Evolutionary conservation across 2,888 invertebrate species (phyloP).

Genomic region (Augiades crinisus): DNA sequence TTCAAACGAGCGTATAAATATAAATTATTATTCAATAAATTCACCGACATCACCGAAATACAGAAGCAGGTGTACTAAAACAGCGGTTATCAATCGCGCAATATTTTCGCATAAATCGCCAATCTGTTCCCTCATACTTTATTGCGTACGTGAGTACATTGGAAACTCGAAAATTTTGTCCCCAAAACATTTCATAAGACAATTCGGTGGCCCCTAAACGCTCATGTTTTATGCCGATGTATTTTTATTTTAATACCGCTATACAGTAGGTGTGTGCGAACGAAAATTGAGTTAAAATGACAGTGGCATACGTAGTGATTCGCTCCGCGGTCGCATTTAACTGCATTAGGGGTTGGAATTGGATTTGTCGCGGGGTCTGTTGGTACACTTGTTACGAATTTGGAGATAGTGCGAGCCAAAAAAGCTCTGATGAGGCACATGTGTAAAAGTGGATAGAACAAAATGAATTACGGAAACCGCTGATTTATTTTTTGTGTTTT

Average conservation of each 20-base stretch:
- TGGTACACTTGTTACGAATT: slow-evolving; percentile 79
- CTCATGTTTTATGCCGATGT: slow-evolving; percentile 55
- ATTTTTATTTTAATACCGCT: slow-evolving; percentile 26
- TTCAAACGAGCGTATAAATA: background rate
- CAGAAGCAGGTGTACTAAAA: slow-evolving; percentile 8
- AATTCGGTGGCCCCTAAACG: slow-evolving; percentile 70
- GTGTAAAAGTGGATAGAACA: slow-evolving; percentile 9
- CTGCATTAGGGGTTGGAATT: slow-evolving; percentile 77
- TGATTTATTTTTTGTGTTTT: background rate
- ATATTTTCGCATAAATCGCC: slow-evolving; percentile 39
- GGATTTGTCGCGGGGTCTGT: slow-evolving; percentile 77
- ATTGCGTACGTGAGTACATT: slow-evolving; percentile 67
- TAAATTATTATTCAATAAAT: too few relatives aligned
- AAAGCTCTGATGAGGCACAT: slow-evolving; percentile 39
- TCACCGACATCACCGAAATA: slow-evolving; percentile 1
- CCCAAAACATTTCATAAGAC: slow-evolving; percentile 55
- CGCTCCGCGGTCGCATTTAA: slow-evolving; percentile 78
- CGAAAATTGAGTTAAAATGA: slow-evolving; percentile 81
- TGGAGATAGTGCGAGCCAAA: slow-evolving; percentile 58
- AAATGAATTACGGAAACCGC: slow-evolving; percentile 5
- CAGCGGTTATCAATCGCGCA: slow-evolving; percentile 31
- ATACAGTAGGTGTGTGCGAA: slow-evolving; percentile 40
- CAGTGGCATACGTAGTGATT: slow-evolving; percentile 79
- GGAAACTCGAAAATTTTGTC: slow-evolving; percentile 54
- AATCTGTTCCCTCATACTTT: slow-evolving; percentile 58